Conservation (phyloP, 2,888 invertebrate genomes). For the Dione vanillae region DNA sequence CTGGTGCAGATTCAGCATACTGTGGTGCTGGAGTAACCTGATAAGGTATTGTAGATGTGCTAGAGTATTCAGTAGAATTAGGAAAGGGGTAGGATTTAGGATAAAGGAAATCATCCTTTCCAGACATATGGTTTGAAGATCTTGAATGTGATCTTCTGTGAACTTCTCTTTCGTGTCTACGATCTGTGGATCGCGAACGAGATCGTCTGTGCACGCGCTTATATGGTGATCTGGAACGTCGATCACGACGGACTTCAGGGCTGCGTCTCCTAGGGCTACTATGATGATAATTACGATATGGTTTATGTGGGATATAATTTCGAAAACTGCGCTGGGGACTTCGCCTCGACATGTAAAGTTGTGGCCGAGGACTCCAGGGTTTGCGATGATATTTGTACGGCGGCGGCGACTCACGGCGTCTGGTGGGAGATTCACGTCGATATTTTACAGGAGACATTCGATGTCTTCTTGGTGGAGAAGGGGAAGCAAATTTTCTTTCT, state of each 20-base stretch:
- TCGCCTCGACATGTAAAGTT: slow-evolving; percentile 20
- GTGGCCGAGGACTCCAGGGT: slow-evolving; percentile 28
- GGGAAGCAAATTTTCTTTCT: slow-evolving; percentile 12
- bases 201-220: slow-evolving; percentile 30
- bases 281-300: slow-evolving; percentile 42
- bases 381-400: slow-evolving; percentile 46
- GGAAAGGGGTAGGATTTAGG: slow-evolving; percentile 50
- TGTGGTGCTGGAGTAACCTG: slow-evolving; percentile 39
- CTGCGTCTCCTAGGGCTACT: slow-evolving; percentile 48
- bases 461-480: slow-evolving; percentile 34
- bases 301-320: slow-evolving; percentile 43
- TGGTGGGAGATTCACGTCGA: slow-evolving; percentile 43
- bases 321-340: slow-evolving; percentile 43
- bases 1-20: slow-evolving; percentile 46
- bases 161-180: slow-evolving; percentile 50
- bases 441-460: slow-evolving; percentile 35
- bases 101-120: slow-evolving; percentile 60
- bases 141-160: slow-evolving; percentile 40
- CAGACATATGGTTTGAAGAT: slow-evolving; percentile 33
- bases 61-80: slow-evolving; percentile 26
- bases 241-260: slow-evolving; percentile 47
- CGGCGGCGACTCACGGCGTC: slow-evolving; percentile 44
- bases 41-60: slow-evolving; percentile 39
- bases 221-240: slow-evolving; percentile 49
- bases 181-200: slow-evolving; percentile 42